A percentile compares a stretch with the other conserved stretches of the same genome.
phyloP scores from a whole-genome alignment of 2,888 invertebrate genomes.

The Drosophila barbarae region DNA sequence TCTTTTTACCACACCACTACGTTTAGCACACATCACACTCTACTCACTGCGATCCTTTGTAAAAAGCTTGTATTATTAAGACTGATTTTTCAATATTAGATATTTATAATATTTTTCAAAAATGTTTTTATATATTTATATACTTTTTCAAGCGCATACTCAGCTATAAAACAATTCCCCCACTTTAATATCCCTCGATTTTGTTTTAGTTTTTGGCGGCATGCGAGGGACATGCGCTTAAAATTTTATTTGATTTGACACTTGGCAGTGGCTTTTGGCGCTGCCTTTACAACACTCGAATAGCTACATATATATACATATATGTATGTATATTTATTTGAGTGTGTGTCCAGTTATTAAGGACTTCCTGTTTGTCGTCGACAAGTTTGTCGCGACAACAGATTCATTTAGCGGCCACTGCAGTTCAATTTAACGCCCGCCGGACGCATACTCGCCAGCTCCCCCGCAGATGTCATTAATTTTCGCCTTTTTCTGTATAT shows the following conservation, averaged over 20 bases:
- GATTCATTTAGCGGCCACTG: slow-evolving; percentile 69
- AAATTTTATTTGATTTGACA: slow-evolving; percentile 70
- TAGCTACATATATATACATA: neutral
- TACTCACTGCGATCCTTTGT: too few relatives aligned
- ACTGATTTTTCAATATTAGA: neutral
- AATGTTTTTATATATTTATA: neutral
- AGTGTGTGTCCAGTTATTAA: slow-evolving; percentile 65
- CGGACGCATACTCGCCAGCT: slow-evolving; percentile 11
- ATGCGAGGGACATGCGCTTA: slow-evolving; percentile 72
- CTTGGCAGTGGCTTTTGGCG: slow-evolving; percentile 57
- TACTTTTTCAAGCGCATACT: neutral
- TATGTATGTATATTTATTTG: slow-evolving; percentile 12
- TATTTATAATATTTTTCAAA: too few relatives aligned
- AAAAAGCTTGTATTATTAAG: too few relatives aligned
- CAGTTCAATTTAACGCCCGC: slow-evolving; percentile 70
- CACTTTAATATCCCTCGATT: slow-evolving; percentile 11
- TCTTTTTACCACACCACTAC: too few relatives aligned
- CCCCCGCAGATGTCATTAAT: slow-evolving; percentile 29
- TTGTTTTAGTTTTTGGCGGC: slow-evolving; percentile 33
- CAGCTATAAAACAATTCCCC: neutral
- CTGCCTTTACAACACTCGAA: slow-evolving; percentile 33
- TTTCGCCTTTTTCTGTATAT: slow-evolving; percentile 25
- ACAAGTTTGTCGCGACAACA: slow-evolving; percentile 72
- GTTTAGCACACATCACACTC: too few relatives aligned
- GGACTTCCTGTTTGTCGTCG: slow-evolving; percentile 70